phyloP scores from a whole-genome alignment of 30 jellyfish, hydroid and myxozoan species.

The Phacellophora camtschatica region DNA sequence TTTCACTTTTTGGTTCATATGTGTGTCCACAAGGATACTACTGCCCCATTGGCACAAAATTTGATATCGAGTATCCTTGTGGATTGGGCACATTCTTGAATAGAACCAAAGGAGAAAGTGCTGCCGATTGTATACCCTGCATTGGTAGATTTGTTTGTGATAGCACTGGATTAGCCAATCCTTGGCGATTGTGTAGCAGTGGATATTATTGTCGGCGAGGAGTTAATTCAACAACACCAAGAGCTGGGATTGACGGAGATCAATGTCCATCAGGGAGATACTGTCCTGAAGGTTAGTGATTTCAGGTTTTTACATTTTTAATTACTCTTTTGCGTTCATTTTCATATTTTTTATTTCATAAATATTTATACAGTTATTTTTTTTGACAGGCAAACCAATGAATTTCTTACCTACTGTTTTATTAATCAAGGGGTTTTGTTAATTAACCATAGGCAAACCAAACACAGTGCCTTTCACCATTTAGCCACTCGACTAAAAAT shows the following conservation, averaged over 20 bases:
- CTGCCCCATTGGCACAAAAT: conserved; percentile 85
- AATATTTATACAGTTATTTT: no score
- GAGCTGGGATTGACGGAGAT: conserved; percentile 72
- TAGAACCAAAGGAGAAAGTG: conserved; percentile 71
- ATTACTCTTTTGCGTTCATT: background rate
- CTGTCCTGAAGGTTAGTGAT: conserved; percentile 82
- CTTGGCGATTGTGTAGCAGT: conserved; percentile 81
- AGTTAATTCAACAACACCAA: conserved; percentile 87
- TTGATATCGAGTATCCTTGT: conserved; percentile 78
- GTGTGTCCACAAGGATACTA: conserved; percentile 92
- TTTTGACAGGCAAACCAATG: no score
- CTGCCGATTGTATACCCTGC: conserved; percentile 87
- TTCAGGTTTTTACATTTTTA: background rate
- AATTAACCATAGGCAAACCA: no score
- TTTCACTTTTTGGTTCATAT: conserved; percentile 37
- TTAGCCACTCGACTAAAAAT: no score
- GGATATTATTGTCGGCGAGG: conserved; percentile 95
- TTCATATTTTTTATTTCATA: background rate
- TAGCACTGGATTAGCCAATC: conserved; percentile 68
- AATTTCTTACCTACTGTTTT: no score
- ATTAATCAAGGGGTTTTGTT: no score
- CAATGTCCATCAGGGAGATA: conserved; percentile 91
- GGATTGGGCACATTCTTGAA: conserved; percentile 86
- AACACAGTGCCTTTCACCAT: no score
- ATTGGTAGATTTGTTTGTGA: conserved; percentile 88